A percentile compares a stretch with the other conserved stretches of the same genome.
Evolutionary conservation across 37 sponge, comb jelly and placozoan genomes (phyloP).

Genomic region (Chondrosia reniformis): DNA sequence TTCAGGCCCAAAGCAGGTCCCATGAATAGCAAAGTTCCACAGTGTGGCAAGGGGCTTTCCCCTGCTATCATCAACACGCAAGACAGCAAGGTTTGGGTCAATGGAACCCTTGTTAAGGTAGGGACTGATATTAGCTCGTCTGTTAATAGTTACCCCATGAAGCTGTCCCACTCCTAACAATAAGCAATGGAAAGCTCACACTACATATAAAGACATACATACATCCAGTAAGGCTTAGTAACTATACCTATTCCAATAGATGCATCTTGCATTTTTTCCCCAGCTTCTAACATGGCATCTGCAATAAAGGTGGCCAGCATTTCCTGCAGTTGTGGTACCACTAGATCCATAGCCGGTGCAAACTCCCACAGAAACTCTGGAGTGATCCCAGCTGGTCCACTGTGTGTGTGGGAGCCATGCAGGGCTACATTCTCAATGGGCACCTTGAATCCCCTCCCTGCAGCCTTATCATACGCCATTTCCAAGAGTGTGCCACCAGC

Average conservation of each 20-base stretch:
- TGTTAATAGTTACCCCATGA: conserved; percentile 23
- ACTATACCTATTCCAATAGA: conserved; percentile 27
- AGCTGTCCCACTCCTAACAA: conserved; percentile 27
- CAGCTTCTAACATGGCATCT: conserved; percentile 28
- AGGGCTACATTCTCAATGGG: conserved; percentile 24
- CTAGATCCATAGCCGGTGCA: conserved; percentile 35
- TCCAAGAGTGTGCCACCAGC: conserved; percentile 30
- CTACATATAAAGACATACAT: no score
- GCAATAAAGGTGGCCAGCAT: conserved; percentile 18
- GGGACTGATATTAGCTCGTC: conserved; percentile 33
- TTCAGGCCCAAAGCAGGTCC: conserved; percentile 33
- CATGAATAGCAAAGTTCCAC: conserved; percentile 54
- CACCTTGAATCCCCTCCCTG: conserved; percentile 4
- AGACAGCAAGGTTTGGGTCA: conserved; percentile 38
- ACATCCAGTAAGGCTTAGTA: no score
- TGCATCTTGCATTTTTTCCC: conserved; percentile 7
- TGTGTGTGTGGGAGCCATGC: conserved; percentile 40
- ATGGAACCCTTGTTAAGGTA: conserved; percentile 25
- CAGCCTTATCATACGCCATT: conserved; percentile 37
- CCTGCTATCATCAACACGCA: conserved; percentile 28
- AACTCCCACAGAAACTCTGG: conserved; percentile 36
- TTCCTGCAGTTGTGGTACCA: conserved; percentile 30
- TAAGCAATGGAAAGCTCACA: neutral
- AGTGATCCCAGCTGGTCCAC: conserved; percentile 38
- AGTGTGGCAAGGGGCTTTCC: conserved; percentile 39